Percentiles rank a stretch among this genome's conserved stretches.
Conservation (phyloP, 2,113 vertebrate genomes). For the Saccopteryx bilineata region DNA sequence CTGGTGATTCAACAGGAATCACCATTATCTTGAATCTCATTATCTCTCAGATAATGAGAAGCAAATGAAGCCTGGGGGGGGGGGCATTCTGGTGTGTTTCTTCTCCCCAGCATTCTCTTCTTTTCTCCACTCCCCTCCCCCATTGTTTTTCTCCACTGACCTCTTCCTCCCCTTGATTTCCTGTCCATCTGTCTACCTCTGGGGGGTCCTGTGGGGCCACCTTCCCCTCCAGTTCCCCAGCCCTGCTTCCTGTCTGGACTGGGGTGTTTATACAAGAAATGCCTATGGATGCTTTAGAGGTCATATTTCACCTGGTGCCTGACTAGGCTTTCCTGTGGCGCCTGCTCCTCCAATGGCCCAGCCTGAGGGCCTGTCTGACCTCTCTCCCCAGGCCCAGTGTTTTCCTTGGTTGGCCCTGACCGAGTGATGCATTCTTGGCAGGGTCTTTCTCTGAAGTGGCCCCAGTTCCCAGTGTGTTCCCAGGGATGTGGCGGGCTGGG, state of each 20-base stretch:
- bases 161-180: slow-evolving; percentile 76
- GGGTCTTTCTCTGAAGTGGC: slow-evolving; percentile 53
- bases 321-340: slow-evolving; percentile 52
- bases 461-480: slow-evolving; percentile 20
- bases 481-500: background rate
- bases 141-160: slow-evolving; percentile 78
- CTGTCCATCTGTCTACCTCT: slow-evolving; percentile 83
- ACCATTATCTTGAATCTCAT: too few species aligned
- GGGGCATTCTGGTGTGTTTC: background rate
- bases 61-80: background rate
- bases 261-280: slow-evolving; percentile 84
- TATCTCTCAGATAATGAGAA: background rate
- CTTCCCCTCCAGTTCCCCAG: slow-evolving; percentile 57
- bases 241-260: slow-evolving; percentile 80
- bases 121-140: background rate
- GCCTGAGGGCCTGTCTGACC: slow-evolving; percentile 59
- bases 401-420: slow-evolving; percentile 67
- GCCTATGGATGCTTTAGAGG: slow-evolving; percentile 75
- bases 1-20: background rate
- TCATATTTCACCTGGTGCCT: slow-evolving; percentile 84
- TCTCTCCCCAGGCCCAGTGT: slow-evolving; percentile 47
- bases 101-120: background rate
- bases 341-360: slow-evolving; percentile 56
- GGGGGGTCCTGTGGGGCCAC: slow-evolving; percentile 67
- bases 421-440: slow-evolving; percentile 69